Evolutionary conservation across 2,113 vertebrate species (phyloP), one percentile per base, ranked within the genome.

Genomic region (Sebastes schlegelii): DNA sequence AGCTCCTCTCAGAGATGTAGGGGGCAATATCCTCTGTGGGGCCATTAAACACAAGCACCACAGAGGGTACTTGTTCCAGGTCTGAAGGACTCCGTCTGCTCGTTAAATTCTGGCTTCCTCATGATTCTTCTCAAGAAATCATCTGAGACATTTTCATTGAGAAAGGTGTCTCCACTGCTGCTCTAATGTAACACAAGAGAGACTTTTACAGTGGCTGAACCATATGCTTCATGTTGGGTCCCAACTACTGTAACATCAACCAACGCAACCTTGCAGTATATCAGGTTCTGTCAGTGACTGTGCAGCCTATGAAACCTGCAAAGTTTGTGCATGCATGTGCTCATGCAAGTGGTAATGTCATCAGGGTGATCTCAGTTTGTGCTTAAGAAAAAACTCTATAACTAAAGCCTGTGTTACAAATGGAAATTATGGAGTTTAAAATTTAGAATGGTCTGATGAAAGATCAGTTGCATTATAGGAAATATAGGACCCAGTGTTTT

Each of bases 11-110:
- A 68, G 57, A 79, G 87, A 74, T 80, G 89, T 74, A 79, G 80
- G 88, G 89, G 89, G 76, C 84, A 89, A 83, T 74, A 79, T 84
- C 78, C 89, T 92, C 91, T 87, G 79, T 42, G 82, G 86, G 84
- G 54, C 87, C 80, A 86, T 92, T 92, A 91, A 93, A 92, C 85
- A 89, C 85, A 86, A 92, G 91, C 79, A 88, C 90, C 79, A 81
- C 65, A 73, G 80, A 87, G 85, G 79, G 85, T 74, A 61, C 91
- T 91, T 82, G 85, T 80, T 86, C 61, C 66, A 48, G 69, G 72
- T 73, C 81, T 85, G 68, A 87, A 89, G 86, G 79, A 84, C 82
- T 77, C 71, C 4, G 67, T 83, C 73, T 78, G 71, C 83, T 89
- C 74, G 61, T 90, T 82, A 85, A 74, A 89, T 81, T 88, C 54